Evolutionary conservation across 2,113 vertebrate species (phyloP).

Genomic region (Lophius piscatorius): DNA sequence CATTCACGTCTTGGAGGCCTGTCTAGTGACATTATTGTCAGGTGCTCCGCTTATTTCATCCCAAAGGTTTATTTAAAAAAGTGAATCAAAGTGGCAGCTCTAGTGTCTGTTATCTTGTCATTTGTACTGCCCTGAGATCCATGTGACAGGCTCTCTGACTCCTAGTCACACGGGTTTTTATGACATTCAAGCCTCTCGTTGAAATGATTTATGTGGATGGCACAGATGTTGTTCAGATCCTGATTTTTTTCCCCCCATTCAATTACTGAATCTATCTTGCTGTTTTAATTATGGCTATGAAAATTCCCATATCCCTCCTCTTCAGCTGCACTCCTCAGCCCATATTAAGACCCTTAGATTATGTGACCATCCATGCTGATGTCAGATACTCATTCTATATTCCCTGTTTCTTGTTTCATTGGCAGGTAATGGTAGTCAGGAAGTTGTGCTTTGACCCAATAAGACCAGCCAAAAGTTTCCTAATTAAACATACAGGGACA

Average conservation of each 20-base stretch:
- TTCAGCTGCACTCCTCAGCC: conserved; percentile 75
- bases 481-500: neutral
- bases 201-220: conserved; percentile 82
- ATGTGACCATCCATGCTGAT: conserved; percentile 64
- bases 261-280: conserved; percentile 83
- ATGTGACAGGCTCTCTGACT: conserved; percentile 76
- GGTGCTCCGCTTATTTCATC: conserved; percentile 23
- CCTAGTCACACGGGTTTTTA: conserved; percentile 74
- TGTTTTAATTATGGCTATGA: conserved; percentile 85
- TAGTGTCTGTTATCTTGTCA: conserved; percentile 69
- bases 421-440: neutral
- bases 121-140: conserved; percentile 57
- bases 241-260: conserved; percentile 76
- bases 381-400: conserved; percentile 47
- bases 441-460: conserved; percentile 2
- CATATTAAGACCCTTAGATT: conserved; percentile 73
- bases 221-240: conserved; percentile 85
- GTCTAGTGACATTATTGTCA: conserved; percentile 41
- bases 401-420: conserved; percentile 4
- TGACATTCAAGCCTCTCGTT: conserved; percentile 78
- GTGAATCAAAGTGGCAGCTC: conserved; percentile 63
- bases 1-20: neutral
- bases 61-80: conserved; percentile 47
- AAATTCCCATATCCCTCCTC: conserved; percentile 76
- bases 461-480: neutral